Conservation (phyloP, 2,113 vertebrate genomes). For the Campylomormyrus numenius region DNA sequence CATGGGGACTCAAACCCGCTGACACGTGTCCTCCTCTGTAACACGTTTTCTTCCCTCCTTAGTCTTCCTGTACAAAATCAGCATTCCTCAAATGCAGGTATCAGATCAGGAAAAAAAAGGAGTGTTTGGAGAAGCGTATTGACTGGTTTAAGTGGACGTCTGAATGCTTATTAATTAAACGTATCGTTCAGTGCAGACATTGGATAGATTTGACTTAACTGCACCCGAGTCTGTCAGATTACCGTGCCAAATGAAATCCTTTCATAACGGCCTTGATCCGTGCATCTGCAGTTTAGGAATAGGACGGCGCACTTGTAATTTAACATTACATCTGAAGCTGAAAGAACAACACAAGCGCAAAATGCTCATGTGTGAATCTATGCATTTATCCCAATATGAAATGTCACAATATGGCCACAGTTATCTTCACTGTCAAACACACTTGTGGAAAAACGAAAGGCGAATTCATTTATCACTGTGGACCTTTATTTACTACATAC, state of each 20-base stretch:
- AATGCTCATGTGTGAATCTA: neutral
- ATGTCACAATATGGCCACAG: neutral
- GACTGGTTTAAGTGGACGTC: neutral
- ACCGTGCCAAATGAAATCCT: neutral
- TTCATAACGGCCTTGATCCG: neutral
- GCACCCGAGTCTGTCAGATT: neutral
- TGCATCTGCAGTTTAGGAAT: neutral
- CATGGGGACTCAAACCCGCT: neutral
- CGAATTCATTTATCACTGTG: neutral
- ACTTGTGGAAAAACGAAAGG: neutral
- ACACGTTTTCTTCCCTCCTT: neutral
- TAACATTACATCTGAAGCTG: neutral
- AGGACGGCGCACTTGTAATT: neutral
- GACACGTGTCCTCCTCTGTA: neutral
- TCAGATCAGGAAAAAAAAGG: neutral
- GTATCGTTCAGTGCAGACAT: neutral
- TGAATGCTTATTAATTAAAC: neutral
- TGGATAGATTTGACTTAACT: neutral
- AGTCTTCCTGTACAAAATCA: neutral
- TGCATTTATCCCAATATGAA: neutral
- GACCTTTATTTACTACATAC: neutral
- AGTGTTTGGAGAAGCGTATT: neutral
- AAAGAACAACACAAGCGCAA: neutral
- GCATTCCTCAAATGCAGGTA: neutral
- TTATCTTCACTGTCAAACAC: neutral